Base-by-base conservation (phyloP, 2,113 vertebrate genomes). In the Edolisoma coerulescens region DNA sequence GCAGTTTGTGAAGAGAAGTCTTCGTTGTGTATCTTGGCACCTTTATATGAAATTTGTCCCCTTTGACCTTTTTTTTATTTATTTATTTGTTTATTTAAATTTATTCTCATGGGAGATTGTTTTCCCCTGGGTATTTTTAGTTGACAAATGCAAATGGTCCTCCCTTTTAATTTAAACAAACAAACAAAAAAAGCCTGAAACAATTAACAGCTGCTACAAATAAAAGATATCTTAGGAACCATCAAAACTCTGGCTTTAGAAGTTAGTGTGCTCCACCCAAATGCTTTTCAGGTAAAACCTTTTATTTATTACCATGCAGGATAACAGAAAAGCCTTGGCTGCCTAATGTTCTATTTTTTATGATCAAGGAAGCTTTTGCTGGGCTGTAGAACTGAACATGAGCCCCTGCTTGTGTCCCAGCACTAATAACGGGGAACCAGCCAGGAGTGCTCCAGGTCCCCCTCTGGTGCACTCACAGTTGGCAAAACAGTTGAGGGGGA, bases 1-100 rank as follows among this genome's bases (percentile, higher is more conserved):
- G 70, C 37, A 10, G 68, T 84, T 84, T 79, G 69, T 79, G 61
- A 94, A 42, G 59, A 83, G 75, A 61, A 59, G 39, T 54, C 33
- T 84, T 82, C 19, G 3, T 33, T 91, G 81, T 96, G 82, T 93
- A 52, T 74, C 61, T 95, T 94, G 90, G 92, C 87, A 56, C 71
- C 77, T 70, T 79, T 35, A 8, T 37, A 28, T 41, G 45, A 61
- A 68, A 90, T 37, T 65, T 76, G 37, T 91, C 44, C 67, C 30
- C 33, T 75, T 75, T 68, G 41, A 64, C 59, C 47, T 59, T 67
- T 56, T 63, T 59, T 67, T 56, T 63, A 70, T 86, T 81, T 74
- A 35, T 91, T 87, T 89, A 14, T 61, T 82, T 78, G 57, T 57
- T 91, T 57, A 27, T 87, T 87, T 52, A 54, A 84, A 28, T 79